Evolutionary conservation across 2,888 invertebrate species (phyloP).

Genomic region (Drosophila flavopinicola): DNA sequence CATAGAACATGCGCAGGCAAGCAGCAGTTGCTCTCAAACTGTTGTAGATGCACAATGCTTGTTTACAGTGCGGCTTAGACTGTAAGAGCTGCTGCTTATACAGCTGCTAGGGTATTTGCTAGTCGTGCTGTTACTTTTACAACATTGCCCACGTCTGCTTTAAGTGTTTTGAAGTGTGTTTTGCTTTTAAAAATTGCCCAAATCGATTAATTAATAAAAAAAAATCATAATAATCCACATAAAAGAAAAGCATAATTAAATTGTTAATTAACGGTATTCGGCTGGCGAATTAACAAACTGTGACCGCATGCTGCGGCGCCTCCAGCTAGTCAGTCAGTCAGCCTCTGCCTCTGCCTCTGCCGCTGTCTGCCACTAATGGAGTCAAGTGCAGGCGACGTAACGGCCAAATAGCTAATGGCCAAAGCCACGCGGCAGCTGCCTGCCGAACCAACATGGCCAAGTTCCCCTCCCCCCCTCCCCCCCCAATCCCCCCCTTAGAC

Average conservation of each 20-base stretch:
- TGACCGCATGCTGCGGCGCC: constrained; percentile 66
- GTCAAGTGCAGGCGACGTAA: constrained; percentile 72
- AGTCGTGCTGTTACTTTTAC: constrained; percentile 3
- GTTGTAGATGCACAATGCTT: constrained; percentile 56
- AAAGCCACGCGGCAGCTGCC: constrained; percentile 44
- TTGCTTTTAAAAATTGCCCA: constrained; percentile 46
- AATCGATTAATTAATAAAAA: constrained; percentile 53
- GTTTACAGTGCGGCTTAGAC: constrained; percentile 69
- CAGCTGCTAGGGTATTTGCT: constrained; percentile 31
- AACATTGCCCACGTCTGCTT: constrained; percentile 22
- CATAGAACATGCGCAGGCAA: constrained; percentile 53
- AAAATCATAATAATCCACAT: constrained; percentile 26
- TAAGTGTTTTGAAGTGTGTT: constrained; percentile 48
- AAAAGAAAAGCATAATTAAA: constrained; percentile 56
- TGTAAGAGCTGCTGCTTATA: no score
- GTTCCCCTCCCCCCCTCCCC: not conserved
- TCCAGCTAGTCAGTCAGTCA: constrained; percentile 26
- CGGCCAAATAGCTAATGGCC: constrained; percentile 50
- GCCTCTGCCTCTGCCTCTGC: constrained; percentile 2
- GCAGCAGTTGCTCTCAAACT: constrained; percentile 38
- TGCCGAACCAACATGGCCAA: constrained; percentile 11
- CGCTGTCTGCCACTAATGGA: constrained; percentile 46
- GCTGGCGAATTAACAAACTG: constrained; percentile 70
- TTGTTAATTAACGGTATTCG: constrained; percentile 72
- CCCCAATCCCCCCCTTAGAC: not conserved